Percentiles rank a stretch among this genome's conserved stretches.
These are phyloP conservation scores for Flabesymbios commensalis DNA, from an alignment of 2,888 invertebrate genomes.

Conservation along the genomic window DNA sequence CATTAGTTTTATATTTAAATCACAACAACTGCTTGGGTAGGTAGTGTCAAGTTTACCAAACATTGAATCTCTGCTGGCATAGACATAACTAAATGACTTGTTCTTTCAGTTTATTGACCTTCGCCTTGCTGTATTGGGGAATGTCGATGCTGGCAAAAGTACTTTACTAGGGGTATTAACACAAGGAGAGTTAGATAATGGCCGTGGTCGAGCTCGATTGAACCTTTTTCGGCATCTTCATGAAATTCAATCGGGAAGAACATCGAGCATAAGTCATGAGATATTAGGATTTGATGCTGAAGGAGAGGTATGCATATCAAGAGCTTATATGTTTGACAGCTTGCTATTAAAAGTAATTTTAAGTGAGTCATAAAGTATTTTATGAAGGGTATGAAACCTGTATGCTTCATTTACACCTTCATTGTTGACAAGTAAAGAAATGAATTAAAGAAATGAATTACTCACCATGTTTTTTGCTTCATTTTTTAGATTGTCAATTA, in stretches of 20 bases:
- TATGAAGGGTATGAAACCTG: too few relatives aligned
- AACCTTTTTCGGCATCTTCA: constrained; percentile 93
- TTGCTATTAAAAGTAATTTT: too few relatives aligned
- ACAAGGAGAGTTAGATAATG: constrained; percentile 94
- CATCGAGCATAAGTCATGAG: constrained; percentile 94
- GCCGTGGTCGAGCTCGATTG: constrained; percentile 87
- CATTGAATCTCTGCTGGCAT: too few relatives aligned
- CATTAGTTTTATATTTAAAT: too few relatives aligned
- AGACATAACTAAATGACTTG: background rate
- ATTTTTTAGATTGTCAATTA: constrained; percentile 75
- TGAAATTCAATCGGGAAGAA: constrained; percentile 91
- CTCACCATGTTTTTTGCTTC: background rate
- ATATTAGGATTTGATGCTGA: constrained; percentile 86
- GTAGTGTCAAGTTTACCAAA: too few relatives aligned
- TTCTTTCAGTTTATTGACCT: constrained; percentile 71
- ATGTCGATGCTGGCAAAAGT: constrained; percentile 96
- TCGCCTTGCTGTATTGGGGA: constrained; percentile 85
- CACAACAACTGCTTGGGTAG: too few relatives aligned
- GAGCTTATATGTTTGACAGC: background rate
- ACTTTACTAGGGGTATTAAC: constrained; percentile 94
- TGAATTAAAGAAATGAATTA: background rate
- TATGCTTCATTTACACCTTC: too few relatives aligned
- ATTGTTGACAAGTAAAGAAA: too few relatives aligned
- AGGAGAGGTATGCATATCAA: constrained; percentile 49
- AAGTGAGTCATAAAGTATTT: too few relatives aligned